Evolutionary conservation across 2,113 vertebrate species (phyloP).

Genomic region (Xenopus laevis): DNA sequence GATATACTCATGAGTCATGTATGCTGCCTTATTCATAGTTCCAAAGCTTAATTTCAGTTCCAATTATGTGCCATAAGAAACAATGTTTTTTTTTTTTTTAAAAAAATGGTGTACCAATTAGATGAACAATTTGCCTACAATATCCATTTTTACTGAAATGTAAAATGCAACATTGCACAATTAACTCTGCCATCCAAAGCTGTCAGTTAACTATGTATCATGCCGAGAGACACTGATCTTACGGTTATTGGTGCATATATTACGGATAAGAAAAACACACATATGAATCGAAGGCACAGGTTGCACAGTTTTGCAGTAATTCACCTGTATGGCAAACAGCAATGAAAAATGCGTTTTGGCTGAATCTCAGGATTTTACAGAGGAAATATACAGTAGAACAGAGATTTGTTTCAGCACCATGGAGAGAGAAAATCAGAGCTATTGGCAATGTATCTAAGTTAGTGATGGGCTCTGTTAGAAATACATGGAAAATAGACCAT

Average conservation of each 20-base stretch:
- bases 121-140: no score
- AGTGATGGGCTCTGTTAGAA: not conserved
- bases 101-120: no score
- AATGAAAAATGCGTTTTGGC: not conserved
- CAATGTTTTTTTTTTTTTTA: not conserved
- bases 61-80: not conserved
- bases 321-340: not conserved
- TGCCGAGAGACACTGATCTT: no score
- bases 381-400: not conserved
- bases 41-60: not conserved
- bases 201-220: no score
- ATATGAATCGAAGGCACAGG: no score
- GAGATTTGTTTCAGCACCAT: slow-evolving; percentile 7
- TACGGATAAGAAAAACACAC: no score
- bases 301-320: no score
- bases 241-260: no score
- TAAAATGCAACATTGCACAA: no score
- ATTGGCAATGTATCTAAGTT: not conserved
- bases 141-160: no score
- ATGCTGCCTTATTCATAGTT: no score
- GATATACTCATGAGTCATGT: not conserved
- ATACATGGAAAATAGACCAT: not conserved
- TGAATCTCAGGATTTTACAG: not conserved
- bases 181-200: no score
- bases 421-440: not conserved